These are phyloP conservation scores for Ctenosaura bakeri DNA, from an alignment of 2,797 vertebrate species.

Conservation along the genomic window DNA sequence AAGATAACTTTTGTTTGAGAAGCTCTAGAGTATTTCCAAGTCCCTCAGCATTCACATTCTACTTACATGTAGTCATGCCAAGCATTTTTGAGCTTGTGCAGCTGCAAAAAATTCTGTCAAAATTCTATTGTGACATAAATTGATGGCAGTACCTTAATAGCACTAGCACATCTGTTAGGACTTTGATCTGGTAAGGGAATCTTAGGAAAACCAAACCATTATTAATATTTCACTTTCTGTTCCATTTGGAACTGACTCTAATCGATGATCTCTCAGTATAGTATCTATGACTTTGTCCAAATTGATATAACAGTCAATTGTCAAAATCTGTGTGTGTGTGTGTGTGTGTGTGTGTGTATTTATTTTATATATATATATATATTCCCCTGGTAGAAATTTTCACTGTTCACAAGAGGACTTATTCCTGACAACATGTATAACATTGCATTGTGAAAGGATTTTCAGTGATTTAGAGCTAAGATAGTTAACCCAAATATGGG, in stretches of 20 bases:
- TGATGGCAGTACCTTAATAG: not conserved
- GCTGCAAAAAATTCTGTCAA: not conserved
- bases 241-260: not conserved
- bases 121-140: not conserved
- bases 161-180: not conserved
- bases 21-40: not conserved
- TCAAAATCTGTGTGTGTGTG: not conserved
- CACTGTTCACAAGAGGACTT: not conserved
- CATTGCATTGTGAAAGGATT: not conserved
- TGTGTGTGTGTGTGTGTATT: too few species aligned
- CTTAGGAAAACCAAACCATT: too few species aligned
- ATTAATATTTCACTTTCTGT: not conserved
- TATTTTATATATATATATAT: too few species aligned
- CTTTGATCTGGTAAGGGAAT: not conserved
- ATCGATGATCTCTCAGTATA: slow-evolving; percentile 12
- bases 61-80: not conserved
- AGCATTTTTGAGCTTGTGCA: not conserved
- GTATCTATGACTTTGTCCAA: not conserved
- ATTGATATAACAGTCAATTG: slow-evolving; percentile 1
- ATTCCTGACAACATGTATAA: not conserved
- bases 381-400: not conserved
- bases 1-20: not conserved
- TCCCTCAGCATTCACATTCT: rapidly evolving
- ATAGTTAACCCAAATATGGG: slow-evolving; percentile 11
- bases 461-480: not conserved